Evolutionary conservation across 1,140 invertebrate genomes (phyloP).

Genomic region (Chrysopa pallens): DNA sequence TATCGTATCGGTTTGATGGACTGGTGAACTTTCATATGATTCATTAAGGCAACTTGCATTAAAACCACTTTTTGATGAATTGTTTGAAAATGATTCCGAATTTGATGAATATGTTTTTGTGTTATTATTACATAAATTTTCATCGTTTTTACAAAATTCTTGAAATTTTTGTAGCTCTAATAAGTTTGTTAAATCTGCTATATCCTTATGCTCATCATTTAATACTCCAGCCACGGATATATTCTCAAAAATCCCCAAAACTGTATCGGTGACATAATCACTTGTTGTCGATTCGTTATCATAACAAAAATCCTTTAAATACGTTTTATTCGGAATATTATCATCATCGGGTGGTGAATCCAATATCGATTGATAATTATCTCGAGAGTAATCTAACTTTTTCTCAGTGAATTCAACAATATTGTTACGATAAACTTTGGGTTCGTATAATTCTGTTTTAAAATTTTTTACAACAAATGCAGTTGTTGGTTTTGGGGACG

Average conservation of each 20-base stretch:
- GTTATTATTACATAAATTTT: not conserved
- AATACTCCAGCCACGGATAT: not conserved
- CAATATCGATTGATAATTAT: too few species aligned
- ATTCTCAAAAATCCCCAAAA: not conserved
- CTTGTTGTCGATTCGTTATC: not conserved
- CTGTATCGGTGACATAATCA: too few species aligned
- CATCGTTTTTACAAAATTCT: not conserved
- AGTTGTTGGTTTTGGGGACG: not conserved
- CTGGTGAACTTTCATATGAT: conserved; percentile 18
- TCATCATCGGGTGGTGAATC: not conserved
- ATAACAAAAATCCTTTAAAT: not conserved
- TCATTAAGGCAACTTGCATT: not conserved
- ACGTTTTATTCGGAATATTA: not conserved
- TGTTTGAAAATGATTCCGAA: not conserved
- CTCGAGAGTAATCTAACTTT: not conserved
- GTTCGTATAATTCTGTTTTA: not conserved
- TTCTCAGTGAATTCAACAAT: not conserved
- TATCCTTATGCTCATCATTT: not conserved
- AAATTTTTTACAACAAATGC: not conserved
- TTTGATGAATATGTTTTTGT: not conserved
- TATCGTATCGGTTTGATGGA: conserved; percentile 13
- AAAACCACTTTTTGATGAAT: not conserved
- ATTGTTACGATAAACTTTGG: not conserved
- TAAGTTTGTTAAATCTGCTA: not conserved
- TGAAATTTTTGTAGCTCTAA: not conserved